Conservation (phyloP, 1,140 invertebrate species). For the Drosophila dunni region DNA sequence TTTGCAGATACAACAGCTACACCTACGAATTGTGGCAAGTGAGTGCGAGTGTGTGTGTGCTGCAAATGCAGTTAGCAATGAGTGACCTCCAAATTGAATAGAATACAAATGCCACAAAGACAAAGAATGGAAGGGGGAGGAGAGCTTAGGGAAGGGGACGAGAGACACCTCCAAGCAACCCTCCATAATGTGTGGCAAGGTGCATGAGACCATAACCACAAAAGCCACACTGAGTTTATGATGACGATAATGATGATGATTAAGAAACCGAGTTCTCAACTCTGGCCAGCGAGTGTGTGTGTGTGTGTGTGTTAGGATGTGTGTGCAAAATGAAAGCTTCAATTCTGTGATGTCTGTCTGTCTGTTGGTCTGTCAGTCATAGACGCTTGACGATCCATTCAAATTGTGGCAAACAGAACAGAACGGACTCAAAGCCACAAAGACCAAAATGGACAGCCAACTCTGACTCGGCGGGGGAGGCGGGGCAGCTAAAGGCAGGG, state of each 20-base stretch:
- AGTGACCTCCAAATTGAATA: conserved; percentile 72
- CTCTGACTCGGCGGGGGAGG: neutral
- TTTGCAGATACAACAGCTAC: neutral
- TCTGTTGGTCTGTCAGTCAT: conserved; percentile 63
- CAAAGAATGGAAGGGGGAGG: neutral
- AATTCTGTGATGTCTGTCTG: conserved; percentile 50
- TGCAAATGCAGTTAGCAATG: conserved; percentile 42
- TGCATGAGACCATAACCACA: conserved; percentile 71
- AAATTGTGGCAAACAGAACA: conserved; percentile 73
- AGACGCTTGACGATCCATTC: conserved; percentile 66
- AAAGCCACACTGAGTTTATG: conserved; percentile 34
- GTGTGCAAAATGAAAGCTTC: conserved; percentile 35
- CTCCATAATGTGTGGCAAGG: conserved; percentile 65
- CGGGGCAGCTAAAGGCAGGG: too few species aligned
- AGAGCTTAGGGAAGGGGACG: neutral
- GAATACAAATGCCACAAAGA: conserved; percentile 51
- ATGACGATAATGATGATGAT: conserved; percentile 40
- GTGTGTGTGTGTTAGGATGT: conserved; percentile 17
- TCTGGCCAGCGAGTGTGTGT: conserved; percentile 33
- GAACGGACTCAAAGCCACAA: conserved; percentile 47
- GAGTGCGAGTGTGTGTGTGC: conserved; percentile 21
- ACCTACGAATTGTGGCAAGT: neutral
- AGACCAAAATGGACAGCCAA: conserved; percentile 31
- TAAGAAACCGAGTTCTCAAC: conserved; percentile 39
- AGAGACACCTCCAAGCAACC: conserved; percentile 28